Conservation (phyloP, 2,888 invertebrate genomes). For the Ophion obscuratus region DNA sequence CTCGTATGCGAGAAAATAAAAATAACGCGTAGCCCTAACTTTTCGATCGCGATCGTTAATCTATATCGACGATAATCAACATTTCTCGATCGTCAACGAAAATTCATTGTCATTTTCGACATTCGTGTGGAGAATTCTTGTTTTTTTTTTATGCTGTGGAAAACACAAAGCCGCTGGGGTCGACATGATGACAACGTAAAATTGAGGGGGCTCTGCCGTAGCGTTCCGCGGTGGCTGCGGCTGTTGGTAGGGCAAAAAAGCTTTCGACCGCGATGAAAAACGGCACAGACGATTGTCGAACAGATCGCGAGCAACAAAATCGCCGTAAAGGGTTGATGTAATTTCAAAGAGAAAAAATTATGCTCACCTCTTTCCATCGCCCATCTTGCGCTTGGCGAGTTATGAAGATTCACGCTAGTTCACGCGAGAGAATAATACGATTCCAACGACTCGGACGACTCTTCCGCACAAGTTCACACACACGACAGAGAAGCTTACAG, state of each 20-base stretch:
- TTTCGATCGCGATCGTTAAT: conserved; percentile 8
- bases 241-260: conserved; percentile 32
- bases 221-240: conserved; percentile 65
- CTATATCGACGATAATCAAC: background rate
- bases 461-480: conserved; percentile 63
- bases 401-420: conserved; percentile 66
- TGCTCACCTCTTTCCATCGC: conserved; percentile 81
- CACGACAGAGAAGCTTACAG: conserved; percentile 49
- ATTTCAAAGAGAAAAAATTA: conserved; percentile 21
- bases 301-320: conserved; percentile 13
- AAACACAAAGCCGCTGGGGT: conserved; percentile 73
- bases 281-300: conserved; percentile 50
- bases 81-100: background rate
- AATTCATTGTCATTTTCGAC: background rate
- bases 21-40: conserved; percentile 46
- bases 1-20: conserved; percentile 53
- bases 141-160: conserved; percentile 26
- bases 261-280: conserved; percentile 23
- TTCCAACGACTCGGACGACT: conserved; percentile 40
- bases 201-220: conserved; percentile 79
- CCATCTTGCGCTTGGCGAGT: conserved; percentile 74
- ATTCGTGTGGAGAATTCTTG: background rate
- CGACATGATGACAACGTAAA: conserved; percentile 85
- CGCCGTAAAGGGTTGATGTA: background rate
- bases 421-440: conserved; percentile 60